These are phyloP conservation scores for Sapajus apella DNA, from an alignment of 2,113 vertebrate genomes.

Conservation along the genomic window DNA sequence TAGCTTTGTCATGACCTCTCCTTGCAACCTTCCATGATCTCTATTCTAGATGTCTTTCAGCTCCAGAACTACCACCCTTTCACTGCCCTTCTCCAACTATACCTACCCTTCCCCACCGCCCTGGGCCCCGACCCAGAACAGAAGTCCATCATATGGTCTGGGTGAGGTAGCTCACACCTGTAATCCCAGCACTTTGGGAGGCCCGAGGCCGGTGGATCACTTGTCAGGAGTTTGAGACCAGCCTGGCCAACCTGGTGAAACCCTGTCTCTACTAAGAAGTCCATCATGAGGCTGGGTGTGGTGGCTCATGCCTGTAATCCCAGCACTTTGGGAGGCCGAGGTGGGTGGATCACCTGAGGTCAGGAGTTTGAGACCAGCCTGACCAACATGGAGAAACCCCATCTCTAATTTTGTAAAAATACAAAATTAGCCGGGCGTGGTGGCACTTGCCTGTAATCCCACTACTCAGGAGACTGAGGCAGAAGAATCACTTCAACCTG, in stretches of 20 bases:
- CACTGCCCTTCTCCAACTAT: background rate
- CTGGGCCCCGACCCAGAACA: background rate
- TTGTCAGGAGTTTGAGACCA: background rate
- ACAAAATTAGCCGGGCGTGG: too few species aligned
- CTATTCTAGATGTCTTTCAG: background rate
- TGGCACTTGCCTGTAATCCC: too few species aligned
- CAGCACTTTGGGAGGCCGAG: too few species aligned
- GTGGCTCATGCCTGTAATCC: too few species aligned
- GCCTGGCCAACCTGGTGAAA: background rate
- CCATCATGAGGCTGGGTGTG: background rate
- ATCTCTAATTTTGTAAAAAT: too few species aligned
- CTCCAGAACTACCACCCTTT: background rate
- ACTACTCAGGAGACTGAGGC: too few species aligned
- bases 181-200: background rate
- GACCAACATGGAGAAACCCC: too few species aligned
- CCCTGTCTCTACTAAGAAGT: background rate
- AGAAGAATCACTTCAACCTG: too few species aligned
- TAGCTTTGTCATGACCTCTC: background rate
- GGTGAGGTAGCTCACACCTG: too few species aligned
- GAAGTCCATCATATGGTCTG: background rate
- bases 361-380: too few species aligned
- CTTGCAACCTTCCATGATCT: background rate
- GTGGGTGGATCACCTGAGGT: too few species aligned
- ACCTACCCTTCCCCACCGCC: too few species aligned
- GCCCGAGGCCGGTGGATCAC: background rate